Evolutionary conservation across 2,888 invertebrate genomes (phyloP), one percentile per base, ranked within the genome.

Genomic region (Monopis laevigella): DNA sequence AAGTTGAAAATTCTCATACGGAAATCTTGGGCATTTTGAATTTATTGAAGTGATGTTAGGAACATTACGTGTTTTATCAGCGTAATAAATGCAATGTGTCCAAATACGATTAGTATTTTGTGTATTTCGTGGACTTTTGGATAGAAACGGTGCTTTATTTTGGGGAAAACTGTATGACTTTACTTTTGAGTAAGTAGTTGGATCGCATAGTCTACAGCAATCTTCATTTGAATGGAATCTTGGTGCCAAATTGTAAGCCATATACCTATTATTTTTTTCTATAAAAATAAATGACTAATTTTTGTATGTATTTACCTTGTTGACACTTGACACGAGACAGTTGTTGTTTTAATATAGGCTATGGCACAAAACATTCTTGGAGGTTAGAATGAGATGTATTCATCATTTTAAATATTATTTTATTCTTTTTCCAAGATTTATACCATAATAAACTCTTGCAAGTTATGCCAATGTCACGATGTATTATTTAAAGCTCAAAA

Each of bases 1-100:
- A 46, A 59, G 50, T 43, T 56, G 63, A 5, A 65, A 52, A 2
- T 60, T 51, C 54, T 72, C 60, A 46, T 74, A 71, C 0, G 68
- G 58, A 49, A 78, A 77, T 27, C 77, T 58, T 13, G 69, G 67
- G 1, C 48, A 42, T 50, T 63, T 74, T 2, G 71, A 67, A 43
- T 49, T 59, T 26, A 77, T 48, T 13, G 63, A 52, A 2, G 68
- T 52, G 44, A 60, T 60, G 48, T 75, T 74, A 32, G 57, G 58
- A 43, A 74, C 67, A 48, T 51, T 62, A 8, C 35, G 36, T 2
- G 50, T 50, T 10, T 46, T 29, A 27, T 44, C 44, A 3, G 50
- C 42, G 44, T 62, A 35, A 45, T 74, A 70, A 8, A 68, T 50
- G 7, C 57, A 52, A 41, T 74, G 59, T 6, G 73, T 73, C 66